phyloP scores from a whole-genome alignment of 2,797 vertebrate species.

The Hypotaenidia okinawae region DNA sequence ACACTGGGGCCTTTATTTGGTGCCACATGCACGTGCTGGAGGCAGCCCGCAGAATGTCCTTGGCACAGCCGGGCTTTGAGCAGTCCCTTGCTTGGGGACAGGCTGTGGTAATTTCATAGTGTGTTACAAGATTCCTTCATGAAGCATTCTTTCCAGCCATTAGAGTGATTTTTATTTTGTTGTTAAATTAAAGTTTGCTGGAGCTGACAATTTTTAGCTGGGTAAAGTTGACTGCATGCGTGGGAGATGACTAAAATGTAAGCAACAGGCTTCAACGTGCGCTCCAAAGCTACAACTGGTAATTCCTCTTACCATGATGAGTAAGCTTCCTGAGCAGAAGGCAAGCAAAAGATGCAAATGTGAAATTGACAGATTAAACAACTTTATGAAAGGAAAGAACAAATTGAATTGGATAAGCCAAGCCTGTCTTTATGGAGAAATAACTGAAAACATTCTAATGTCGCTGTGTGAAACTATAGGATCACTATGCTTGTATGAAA shows the following conservation, averaged over 20 bases:
- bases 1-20: background rate
- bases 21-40: background rate
- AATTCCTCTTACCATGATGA: background rate
- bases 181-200: slow-evolving; percentile 7
- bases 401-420: background rate
- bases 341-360: background rate
- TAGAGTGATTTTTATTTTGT: slow-evolving; percentile 2
- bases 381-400: background rate
- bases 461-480: background rate
- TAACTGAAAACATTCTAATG: background rate
- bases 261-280: background rate
- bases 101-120: slow-evolving; percentile 19
- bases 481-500: background rate
- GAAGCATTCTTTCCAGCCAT: slow-evolving; percentile 58
- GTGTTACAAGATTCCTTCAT: background rate
- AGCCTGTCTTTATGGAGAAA: background rate
- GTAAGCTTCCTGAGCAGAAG: background rate
- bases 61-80: slow-evolving; percentile 18
- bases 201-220: background rate
- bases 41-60: slow-evolving; percentile 57
- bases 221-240: background rate
- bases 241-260: background rate
- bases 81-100: background rate
- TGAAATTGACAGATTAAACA: background rate
- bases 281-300: background rate